Conservation (phyloP, 2,888 invertebrate species). For the Nomada fucata region DNA sequence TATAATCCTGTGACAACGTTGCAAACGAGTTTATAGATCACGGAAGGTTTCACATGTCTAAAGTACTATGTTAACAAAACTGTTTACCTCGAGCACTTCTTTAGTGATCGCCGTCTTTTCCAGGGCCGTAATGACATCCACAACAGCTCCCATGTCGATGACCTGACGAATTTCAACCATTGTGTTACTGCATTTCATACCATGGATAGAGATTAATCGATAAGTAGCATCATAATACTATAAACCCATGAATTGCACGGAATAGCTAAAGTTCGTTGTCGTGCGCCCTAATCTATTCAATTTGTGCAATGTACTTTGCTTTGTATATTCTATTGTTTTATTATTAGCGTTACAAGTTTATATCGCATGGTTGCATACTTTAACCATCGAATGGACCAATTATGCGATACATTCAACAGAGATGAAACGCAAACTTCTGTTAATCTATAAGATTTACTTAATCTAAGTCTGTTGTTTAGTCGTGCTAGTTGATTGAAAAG, state of each 20-base stretch:
- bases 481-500: no score
- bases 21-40: no score
- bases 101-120: conserved; percentile 96
- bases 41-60: background rate
- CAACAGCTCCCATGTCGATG: conserved; percentile 96
- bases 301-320: no score
- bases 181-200: background rate
- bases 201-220: background rate
- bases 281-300: no score
- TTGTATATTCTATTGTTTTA: no score
- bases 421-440: no score
- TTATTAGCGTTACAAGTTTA: no score
- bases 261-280: background rate
- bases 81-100: conserved; percentile 93
- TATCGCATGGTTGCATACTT: no score
- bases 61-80: background rate
- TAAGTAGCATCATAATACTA: background rate
- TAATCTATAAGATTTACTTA: no score
- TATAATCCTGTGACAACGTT: background rate
- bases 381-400: no score
- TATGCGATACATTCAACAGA: no score
- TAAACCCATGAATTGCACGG: background rate
- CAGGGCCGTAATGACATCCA: conserved; percentile 96
- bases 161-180: conserved; percentile 87
- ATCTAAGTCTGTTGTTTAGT: no score